These are phyloP conservation scores for Corticium candelabrum DNA, from an alignment of 37 sponge, comb jelly and placozoan species.

Conservation along the genomic window DNA sequence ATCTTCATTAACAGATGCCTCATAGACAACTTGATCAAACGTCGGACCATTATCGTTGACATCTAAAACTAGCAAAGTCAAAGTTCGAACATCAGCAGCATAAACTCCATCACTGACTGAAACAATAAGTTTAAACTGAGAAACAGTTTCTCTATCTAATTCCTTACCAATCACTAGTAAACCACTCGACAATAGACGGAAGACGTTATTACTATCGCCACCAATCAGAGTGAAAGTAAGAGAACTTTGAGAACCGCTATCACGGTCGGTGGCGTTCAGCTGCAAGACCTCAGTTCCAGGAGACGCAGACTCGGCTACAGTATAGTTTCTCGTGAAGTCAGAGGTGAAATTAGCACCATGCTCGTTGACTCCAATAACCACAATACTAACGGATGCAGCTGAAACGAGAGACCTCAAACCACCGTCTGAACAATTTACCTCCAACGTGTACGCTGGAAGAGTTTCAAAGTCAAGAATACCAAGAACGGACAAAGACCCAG, in stretches of 20 bases:
- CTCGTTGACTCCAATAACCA: not conserved
- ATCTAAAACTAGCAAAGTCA: not conserved
- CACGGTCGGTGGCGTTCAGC: not conserved
- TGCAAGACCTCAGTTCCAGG: not conserved
- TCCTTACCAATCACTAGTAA: conserved; percentile 21
- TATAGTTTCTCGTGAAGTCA: not conserved
- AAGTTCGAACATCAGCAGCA: not conserved
- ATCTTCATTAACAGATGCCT: not conserved
- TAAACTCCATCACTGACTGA: conserved; percentile 15
- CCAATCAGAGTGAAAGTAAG: conserved; percentile 22
- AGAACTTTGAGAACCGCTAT: not conserved
- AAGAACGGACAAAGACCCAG: conserved; percentile 47
- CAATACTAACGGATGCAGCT: not conserved
- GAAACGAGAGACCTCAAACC: not conserved
- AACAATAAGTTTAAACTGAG: conserved; percentile 13
- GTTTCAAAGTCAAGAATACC: conserved; percentile 47
- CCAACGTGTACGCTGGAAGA: conserved; percentile 17
- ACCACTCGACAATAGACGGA: conserved; percentile 7
- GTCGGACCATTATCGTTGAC: not conserved
- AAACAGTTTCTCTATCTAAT: conserved; percentile 38
- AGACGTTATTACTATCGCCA: not conserved
- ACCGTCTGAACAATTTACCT: conserved; percentile 31
- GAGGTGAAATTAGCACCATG: not conserved
- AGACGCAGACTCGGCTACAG: not conserved
- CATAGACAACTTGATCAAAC: not conserved